Percentiles rank a stretch among this genome's conserved stretches.
phyloP scores from a whole-genome alignment of 2,888 invertebrate genomes.

The Mesoligia furuncula region DNA sequence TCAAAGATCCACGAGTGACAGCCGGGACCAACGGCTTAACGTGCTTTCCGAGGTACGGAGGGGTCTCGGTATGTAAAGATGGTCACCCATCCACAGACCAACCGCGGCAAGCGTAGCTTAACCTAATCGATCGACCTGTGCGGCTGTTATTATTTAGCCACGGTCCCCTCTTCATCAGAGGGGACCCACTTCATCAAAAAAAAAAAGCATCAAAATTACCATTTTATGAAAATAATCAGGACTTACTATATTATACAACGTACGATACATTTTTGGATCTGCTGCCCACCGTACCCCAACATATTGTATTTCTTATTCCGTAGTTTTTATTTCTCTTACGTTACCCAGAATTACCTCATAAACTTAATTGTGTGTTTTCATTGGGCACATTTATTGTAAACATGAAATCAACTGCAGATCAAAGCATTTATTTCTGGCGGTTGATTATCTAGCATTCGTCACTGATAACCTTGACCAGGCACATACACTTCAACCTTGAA shows the following conservation, averaged over 20 bases:
- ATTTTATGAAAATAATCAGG: background rate
- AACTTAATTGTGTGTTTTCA: conserved; percentile 34
- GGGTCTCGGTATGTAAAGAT: too few species aligned
- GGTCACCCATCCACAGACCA: too few species aligned
- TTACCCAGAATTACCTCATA: conserved; percentile 12
- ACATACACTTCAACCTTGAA: conserved; percentile 9
- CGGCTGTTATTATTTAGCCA: too few species aligned
- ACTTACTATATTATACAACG: background rate
- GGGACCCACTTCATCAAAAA: too few species aligned
- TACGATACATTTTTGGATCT: background rate
- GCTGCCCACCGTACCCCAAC: background rate
- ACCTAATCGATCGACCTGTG: too few species aligned
- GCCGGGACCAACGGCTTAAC: too few species aligned
- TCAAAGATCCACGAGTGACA: too few species aligned
- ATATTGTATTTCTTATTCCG: background rate
- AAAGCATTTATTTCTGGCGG: conserved; percentile 43
- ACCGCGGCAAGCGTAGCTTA: too few species aligned
- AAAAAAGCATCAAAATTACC: background rate
- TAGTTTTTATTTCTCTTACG: conserved; percentile 10
- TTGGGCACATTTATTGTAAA: conserved; percentile 33
- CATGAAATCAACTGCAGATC: conserved; percentile 32
- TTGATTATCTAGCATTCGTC: conserved; percentile 17
- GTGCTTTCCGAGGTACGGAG: too few species aligned
- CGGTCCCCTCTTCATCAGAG: too few species aligned
- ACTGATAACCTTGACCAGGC: conserved; percentile 22